Conservation (phyloP, 1,140 invertebrate species). For the honey bee (Apis mellifera) region Amel_HAv3.1 CM009941.2:380001-380500, state of each 20-base stretch:
- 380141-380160: conserved; percentile 87
- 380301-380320: no score
- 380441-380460: conserved; percentile 84
- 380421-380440: conserved; percentile 87
- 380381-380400: conserved; percentile 87
- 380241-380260: conserved; percentile 88
- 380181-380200: conserved; percentile 92
- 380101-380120: conserved; percentile 80
- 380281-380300: not conserved
- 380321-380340: not conserved
- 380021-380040: conserved; percentile 87
- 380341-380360: conserved; percentile 68
- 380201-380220: conserved; percentile 87
- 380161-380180: conserved; percentile 85
- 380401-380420: conserved; percentile 88
- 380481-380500: conserved; percentile 82
- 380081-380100: conserved; percentile 85
- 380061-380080: conserved; percentile 85
- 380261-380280: conserved; percentile 81
- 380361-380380: conserved; percentile 89
- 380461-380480: conserved; percentile 79
- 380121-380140: conserved; percentile 81
- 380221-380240: conserved; percentile 86
- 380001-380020: conserved; percentile 84
- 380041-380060: conserved; percentile 89